phyloP scores from a whole-genome alignment of 2,113 vertebrate species.

The Gavia stellata region DNA sequence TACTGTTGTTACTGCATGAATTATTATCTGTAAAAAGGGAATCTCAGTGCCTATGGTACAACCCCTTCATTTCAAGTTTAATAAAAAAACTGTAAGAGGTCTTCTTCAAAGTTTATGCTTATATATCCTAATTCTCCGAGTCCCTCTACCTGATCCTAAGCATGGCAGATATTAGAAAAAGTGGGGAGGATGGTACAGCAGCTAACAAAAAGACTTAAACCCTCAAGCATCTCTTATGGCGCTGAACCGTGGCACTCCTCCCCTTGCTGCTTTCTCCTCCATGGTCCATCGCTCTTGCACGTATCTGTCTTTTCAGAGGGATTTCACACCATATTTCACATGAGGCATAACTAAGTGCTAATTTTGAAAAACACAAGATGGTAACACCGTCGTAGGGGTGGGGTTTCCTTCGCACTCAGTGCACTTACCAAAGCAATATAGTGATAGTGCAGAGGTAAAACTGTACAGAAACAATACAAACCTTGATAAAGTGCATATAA shows the following conservation, averaged over 20 bases:
- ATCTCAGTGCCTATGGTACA: background rate
- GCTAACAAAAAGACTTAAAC: background rate
- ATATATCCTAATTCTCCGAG: background rate
- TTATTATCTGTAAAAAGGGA: background rate
- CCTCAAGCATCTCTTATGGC: background rate
- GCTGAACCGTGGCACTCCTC: fast-evolving
- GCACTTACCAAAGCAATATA: background rate
- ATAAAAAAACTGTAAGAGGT: background rate
- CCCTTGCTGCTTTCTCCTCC: background rate
- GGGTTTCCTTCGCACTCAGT: background rate
- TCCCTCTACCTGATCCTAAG: too few relatives aligned
- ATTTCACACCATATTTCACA: background rate
- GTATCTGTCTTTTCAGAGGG: background rate
- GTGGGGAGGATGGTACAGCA: background rate
- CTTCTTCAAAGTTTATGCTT: background rate
- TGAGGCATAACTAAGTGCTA: background rate
- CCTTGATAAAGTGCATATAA: background rate
- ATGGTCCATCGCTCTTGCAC: background rate
- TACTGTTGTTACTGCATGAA: background rate
- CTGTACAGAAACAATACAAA: background rate
- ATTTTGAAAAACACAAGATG: background rate
- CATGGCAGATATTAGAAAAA: background rate
- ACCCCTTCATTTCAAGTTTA: background rate
- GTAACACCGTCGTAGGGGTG: background rate
- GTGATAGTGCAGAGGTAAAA: background rate